phyloP scores from a whole-genome alignment of 2,797 vertebrate genomes.

The Malacoraja senta region DNA sequence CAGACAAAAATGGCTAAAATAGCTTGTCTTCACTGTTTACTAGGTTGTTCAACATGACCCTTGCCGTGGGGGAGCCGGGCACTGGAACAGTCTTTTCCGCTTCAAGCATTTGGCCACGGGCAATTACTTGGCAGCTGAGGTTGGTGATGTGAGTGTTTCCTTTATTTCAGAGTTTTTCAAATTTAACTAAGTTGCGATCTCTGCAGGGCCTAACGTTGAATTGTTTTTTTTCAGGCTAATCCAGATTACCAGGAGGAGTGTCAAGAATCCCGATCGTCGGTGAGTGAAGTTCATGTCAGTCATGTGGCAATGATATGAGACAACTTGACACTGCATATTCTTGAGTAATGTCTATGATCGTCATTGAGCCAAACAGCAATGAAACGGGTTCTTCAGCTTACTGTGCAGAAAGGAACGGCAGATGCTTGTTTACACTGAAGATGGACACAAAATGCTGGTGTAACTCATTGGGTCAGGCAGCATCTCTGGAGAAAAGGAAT shows the following conservation, averaged over 20 bases:
- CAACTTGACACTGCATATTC: no score
- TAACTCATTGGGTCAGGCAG: no score
- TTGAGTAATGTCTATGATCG: neutral
- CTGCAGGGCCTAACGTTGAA: conserved; percentile 45
- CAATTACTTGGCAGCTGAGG: conserved; percentile 93
- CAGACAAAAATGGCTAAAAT: neutral
- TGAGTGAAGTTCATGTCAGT: conserved; percentile 52
- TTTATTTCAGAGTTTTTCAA: neutral
- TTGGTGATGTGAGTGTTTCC: conserved; percentile 30
- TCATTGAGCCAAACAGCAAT: no score
- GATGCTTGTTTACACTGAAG: no score
- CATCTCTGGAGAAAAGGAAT: no score
- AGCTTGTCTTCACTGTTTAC: neutral
- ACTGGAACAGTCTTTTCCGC: conserved; percentile 96
- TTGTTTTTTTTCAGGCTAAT: conserved; percentile 63
- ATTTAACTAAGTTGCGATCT: neutral
- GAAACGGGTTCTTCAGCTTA: no score
- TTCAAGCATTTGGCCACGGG: conserved; percentile 96
- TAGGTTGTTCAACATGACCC: conserved; percentile 97
- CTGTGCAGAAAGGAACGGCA: no score
- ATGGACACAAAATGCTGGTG: no score
- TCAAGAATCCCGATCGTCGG: conserved; percentile 67
- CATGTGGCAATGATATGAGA: neutral
- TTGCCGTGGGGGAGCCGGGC: conserved; percentile 88
- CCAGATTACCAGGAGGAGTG: conserved; percentile 73